phyloP scores from a whole-genome alignment of 2,797 vertebrate species.

The Hydrocynus forskahlii region DNA sequence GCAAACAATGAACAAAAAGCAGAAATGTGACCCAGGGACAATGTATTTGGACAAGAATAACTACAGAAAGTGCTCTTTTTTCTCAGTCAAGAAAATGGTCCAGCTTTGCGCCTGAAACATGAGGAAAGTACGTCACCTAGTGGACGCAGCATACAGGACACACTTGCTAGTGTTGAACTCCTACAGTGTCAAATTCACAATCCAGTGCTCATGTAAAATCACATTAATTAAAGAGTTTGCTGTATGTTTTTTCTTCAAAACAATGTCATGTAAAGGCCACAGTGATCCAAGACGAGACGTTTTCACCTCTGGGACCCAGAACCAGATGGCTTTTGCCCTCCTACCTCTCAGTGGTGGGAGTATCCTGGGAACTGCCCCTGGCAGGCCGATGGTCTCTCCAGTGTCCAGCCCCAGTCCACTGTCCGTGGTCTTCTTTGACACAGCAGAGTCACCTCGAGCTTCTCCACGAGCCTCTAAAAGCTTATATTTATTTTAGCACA shows the following conservation, averaged over 20 bases:
- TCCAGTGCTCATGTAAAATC: no score
- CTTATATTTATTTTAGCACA: conserved; percentile 12
- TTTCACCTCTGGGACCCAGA: neutral
- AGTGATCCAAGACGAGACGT: neutral
- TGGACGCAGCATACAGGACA: neutral
- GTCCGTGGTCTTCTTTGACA: conserved; percentile 70
- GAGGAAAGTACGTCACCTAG: neutral
- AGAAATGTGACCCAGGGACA: neutral
- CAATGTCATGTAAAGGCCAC: neutral
- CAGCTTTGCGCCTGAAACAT: neutral
- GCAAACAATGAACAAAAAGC: neutral
- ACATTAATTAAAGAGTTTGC: no score
- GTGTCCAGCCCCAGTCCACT: conserved; percentile 72
- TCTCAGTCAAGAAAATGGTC: no score
- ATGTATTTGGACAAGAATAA: neutral
- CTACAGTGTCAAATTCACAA: neutral
- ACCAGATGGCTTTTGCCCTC: neutral
- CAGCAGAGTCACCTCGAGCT: conserved; percentile 65
- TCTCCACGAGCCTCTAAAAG: conserved; percentile 46
- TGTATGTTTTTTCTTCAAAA: neutral
- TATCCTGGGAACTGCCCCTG: conserved; percentile 67
- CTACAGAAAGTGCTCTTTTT: neutral
- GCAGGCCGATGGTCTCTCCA: conserved; percentile 55
- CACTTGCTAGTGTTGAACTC: neutral
- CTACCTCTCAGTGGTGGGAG: conserved; percentile 65